Evolutionary conservation across 2,113 vertebrate species (phyloP).

Genomic region (Platysteira castanea): DNA sequence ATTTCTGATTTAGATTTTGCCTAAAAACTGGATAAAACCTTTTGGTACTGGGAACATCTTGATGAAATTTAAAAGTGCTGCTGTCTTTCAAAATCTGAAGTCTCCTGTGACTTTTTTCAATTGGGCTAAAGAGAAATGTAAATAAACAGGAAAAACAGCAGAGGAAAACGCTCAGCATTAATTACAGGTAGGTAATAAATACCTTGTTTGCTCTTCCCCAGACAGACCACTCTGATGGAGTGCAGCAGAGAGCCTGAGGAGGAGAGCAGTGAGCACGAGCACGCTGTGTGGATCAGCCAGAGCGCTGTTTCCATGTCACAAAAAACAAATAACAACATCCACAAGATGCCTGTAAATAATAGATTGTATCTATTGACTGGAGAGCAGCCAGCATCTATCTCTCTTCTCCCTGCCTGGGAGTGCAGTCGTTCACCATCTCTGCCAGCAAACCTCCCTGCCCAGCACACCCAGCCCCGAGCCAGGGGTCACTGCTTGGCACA

Average conservation of each 20-base stretch:
- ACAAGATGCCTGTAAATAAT: background rate
- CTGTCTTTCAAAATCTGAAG: background rate
- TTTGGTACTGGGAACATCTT: background rate
- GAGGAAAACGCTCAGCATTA: background rate
- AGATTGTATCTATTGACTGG: background rate
- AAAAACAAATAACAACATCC: background rate
- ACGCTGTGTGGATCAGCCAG: background rate
- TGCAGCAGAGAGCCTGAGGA: background rate
- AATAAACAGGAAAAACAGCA: background rate
- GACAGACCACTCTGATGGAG: background rate
- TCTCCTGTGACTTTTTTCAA: background rate
- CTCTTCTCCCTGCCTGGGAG: background rate
- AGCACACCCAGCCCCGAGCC: background rate
- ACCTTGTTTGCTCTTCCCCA: background rate
- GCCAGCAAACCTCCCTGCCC: background rate
- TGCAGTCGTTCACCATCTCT: background rate
- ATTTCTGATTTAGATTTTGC: background rate
- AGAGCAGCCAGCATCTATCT: background rate
- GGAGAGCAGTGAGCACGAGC: background rate
- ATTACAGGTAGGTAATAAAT: conserved; percentile 24
- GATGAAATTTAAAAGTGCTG: background rate
- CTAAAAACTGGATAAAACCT: background rate
- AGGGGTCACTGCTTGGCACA: background rate
- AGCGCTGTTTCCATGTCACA: background rate
- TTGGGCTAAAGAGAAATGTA: background rate